A percentile compares a stretch with the other conserved stretches of the same genome.
Evolutionary conservation across 2,888 invertebrate genomes (phyloP).

Genomic region (Drosophila pseudotakahashii): DNA sequence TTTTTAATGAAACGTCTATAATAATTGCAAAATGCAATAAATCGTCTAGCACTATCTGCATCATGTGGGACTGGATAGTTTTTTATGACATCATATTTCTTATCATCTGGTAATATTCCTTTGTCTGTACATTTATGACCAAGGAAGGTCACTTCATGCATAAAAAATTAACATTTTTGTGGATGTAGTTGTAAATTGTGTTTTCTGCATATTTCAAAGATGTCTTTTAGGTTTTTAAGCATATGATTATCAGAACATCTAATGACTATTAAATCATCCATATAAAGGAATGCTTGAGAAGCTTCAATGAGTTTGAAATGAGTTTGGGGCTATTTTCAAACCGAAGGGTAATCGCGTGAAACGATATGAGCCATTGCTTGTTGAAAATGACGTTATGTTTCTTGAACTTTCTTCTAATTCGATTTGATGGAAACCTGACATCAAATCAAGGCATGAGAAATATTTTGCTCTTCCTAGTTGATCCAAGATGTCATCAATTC

Average conservation of each 20-base stretch:
- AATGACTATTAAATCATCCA: neutral
- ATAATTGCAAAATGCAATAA: neutral
- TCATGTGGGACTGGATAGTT: neutral
- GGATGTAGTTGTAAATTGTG: neutral
- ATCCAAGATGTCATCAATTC: no score
- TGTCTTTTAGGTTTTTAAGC: neutral
- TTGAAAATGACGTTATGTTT: no score
- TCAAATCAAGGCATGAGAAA: no score
- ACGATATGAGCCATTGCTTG: no score
- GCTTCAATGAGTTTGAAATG: neutral
- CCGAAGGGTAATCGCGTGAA: no score
- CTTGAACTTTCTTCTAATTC: no score
- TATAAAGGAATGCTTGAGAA: conserved; percentile 1
- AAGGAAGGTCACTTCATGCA: neutral
- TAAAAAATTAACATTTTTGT: neutral
- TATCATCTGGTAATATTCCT: neutral
- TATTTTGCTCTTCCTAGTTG: no score
- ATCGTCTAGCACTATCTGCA: neutral
- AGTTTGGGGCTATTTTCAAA: no score
- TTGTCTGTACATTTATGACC: neutral
- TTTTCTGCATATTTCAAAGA: neutral
- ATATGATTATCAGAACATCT: neutral
- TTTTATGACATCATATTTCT: neutral
- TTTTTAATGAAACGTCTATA: neutral
- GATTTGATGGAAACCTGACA: no score